Percentiles rank a stretch among this genome's conserved stretches.
These are phyloP conservation scores for Nematolebias whitei DNA, from an alignment of 2,113 vertebrate species.

Conservation along the genomic window DNA sequence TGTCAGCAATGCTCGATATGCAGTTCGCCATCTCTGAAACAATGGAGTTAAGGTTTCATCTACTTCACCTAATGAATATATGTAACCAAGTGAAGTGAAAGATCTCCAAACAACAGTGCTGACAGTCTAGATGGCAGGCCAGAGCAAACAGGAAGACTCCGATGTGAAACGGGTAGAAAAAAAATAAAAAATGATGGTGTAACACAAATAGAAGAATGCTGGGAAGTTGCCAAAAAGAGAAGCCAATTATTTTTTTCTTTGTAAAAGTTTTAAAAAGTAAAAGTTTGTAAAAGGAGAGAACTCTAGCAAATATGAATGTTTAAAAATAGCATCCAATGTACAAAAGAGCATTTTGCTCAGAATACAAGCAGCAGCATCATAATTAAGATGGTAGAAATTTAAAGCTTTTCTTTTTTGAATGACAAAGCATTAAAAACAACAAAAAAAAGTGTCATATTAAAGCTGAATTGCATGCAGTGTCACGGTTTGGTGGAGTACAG, in stretches of 20 bases:
- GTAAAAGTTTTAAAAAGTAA: too few species aligned
- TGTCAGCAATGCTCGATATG: background rate
- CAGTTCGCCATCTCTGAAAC: constrained; percentile 3
- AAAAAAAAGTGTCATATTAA: background rate
- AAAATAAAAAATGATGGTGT: constrained; percentile 54
- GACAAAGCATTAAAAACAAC: constrained; percentile 3
- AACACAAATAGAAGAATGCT: constrained; percentile 1
- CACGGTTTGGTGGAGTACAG: background rate
- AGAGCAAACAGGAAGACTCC: constrained; percentile 86
- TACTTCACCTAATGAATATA: background rate
- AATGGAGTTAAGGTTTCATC: background rate
- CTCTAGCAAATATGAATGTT: background rate
- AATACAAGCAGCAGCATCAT: background rate
- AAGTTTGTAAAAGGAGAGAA: background rate
- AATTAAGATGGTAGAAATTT: background rate
- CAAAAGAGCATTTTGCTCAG: too few species aligned
- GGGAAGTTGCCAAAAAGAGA: background rate
- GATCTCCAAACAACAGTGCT: constrained; percentile 47
- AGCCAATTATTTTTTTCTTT: too few species aligned
- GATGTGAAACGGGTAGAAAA: constrained; percentile 37
- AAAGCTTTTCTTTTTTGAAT: background rate
- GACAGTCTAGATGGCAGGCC: constrained; percentile 70
- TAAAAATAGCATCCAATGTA: background rate
- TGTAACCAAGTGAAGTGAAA: constrained; percentile 10
- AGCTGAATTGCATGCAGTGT: constrained; percentile 22